A percentile compares a stretch with the other conserved stretches of the same genome.
phyloP scores from a whole-genome alignment of 2,113 vertebrate species.

The Campylorhamphus procurvoides region DNA sequence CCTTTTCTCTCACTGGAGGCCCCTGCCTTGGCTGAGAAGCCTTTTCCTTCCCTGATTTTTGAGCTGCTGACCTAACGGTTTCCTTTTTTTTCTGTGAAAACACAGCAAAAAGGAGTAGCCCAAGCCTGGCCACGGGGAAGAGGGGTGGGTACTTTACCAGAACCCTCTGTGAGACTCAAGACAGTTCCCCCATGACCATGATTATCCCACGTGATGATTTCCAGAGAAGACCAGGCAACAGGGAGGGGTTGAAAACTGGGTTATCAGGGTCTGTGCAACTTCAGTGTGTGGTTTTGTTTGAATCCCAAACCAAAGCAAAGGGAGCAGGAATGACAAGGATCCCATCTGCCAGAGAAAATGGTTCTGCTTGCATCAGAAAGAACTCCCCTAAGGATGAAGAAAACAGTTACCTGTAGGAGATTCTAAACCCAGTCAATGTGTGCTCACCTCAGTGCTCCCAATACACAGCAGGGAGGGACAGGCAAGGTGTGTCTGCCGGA shows the following conservation, averaged over 20 bases:
- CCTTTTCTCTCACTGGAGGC: slow-evolving; percentile 9
- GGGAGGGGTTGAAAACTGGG: neutral
- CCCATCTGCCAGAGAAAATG: neutral
- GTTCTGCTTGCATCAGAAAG: neutral
- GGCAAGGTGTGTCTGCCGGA: neutral
- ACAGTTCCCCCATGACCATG: neutral
- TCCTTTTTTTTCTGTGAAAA: neutral
- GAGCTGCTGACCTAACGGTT: slow-evolving; percentile 4
- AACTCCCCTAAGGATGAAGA: neutral
- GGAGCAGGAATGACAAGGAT: neutral
- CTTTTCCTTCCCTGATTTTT: slow-evolving; percentile 28
- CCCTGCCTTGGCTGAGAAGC: neutral
- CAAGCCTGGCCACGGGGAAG: neutral
- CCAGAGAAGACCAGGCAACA: neutral
- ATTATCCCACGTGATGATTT: neutral
- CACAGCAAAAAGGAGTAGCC: neutral
- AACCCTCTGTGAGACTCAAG: neutral
- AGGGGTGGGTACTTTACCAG: neutral
- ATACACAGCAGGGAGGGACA: neutral
- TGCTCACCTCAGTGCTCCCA: neutral
- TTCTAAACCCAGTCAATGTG: neutral
- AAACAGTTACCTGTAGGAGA: neutral
- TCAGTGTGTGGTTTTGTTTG: neutral
- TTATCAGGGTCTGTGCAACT: neutral
- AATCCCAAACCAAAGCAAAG: neutral